A percentile compares a stretch with the other conserved stretches of the same genome.
Conservation (phyloP, 2,113 vertebrate species). For the Pterocles orientalis region DNA sequence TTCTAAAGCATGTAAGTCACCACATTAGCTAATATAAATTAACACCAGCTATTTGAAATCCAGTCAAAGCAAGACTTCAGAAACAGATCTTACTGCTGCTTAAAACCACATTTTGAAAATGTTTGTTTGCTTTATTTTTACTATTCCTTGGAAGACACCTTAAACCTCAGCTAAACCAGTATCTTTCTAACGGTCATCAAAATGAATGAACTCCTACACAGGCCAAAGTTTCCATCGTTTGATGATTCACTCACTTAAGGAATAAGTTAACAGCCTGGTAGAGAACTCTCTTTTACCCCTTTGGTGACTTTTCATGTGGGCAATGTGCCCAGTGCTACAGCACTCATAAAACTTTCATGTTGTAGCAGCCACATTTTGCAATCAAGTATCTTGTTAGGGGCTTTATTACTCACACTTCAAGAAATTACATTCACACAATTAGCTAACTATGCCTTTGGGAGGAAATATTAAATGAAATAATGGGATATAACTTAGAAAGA, state of each 20-base stretch:
- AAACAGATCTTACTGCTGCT: neutral
- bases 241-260: neutral
- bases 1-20: neutral
- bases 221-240: neutral
- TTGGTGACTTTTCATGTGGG: neutral
- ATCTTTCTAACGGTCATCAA: neutral
- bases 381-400: neutral
- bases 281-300: neutral
- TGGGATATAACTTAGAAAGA: neutral
- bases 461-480: neutral
- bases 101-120: neutral
- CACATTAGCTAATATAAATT: neutral
- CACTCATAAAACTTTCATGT: neutral
- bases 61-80: neutral
- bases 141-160: neutral
- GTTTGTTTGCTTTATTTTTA: neutral
- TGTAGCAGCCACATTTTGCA: neutral
- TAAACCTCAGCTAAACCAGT: neutral
- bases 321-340: neutral
- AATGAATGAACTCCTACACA: neutral
- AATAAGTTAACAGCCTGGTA: neutral
- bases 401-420: conserved; percentile 5
- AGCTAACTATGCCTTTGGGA: neutral
- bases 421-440: neutral
- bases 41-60: neutral